These are phyloP conservation scores for Smutsia gigantea DNA, from an alignment of 2,797 vertebrate species.

Conservation along the genomic window DNA sequence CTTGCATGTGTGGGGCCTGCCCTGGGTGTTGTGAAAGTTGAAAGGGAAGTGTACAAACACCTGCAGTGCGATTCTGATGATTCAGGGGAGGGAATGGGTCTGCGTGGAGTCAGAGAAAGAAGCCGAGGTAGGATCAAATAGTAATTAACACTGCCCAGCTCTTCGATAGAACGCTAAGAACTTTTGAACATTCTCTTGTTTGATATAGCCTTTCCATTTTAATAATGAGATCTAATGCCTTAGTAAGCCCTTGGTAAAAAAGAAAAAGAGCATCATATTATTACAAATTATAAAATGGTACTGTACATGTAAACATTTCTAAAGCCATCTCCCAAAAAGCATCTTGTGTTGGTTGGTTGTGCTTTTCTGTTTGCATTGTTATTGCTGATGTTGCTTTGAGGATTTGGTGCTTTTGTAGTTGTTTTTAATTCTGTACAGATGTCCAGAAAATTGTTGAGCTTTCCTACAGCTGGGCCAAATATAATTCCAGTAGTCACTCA, in stretches of 20 bases:
- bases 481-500: neutral
- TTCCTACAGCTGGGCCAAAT: neutral
- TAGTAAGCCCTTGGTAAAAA: neutral
- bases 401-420: neutral
- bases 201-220: neutral
- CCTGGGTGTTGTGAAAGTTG: neutral
- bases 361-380: neutral
- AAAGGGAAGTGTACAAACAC: neutral
- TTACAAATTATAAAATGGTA: neutral
- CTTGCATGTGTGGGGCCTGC: neutral
- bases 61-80: neutral
- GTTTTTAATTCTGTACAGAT: neutral
- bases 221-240: neutral
- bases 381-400: neutral
- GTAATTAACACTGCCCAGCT: neutral
- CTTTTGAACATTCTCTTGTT: neutral
- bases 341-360: neutral
- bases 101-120: neutral
- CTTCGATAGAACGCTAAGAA: neutral
- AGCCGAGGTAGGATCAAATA: neutral
- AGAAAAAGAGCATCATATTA: neutral
- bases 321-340: neutral
- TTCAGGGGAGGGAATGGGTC: neutral
- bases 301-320: neutral
- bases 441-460: neutral